These are phyloP conservation scores for Monomorium pharaonis DNA, from an alignment of 1,140 invertebrate genomes.

Conservation along the genomic window DNA sequence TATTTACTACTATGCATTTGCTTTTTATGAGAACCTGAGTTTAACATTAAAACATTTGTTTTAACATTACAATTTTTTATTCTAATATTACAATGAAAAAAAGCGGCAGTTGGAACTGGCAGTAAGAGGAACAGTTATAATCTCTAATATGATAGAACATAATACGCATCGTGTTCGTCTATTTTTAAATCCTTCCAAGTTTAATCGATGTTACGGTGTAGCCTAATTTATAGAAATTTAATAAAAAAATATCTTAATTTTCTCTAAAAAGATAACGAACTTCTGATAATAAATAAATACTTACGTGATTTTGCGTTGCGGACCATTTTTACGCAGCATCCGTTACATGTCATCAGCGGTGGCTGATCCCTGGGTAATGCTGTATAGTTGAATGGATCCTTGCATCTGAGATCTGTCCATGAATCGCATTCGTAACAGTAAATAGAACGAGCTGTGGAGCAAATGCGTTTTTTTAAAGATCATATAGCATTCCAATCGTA, in stretches of 20 bases:
- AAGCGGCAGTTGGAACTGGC: no score
- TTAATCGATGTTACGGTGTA: neutral
- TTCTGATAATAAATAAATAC: constrained; percentile 79
- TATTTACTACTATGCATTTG: no score
- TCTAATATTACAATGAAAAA: no score
- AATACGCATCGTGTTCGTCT: no score
- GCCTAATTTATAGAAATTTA: neutral
- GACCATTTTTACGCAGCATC: constrained; percentile 98
- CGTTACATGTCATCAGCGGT: constrained; percentile 93
- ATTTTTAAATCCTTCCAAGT: neutral
- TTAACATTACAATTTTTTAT: no score
- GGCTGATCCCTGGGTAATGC: constrained; percentile 93
- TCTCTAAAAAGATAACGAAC: neutral
- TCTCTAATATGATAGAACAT: neutral
- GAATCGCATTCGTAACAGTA: constrained; percentile 98
- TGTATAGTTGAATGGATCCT: constrained; percentile 97
- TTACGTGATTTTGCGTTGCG: constrained; percentile 94
- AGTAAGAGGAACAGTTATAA: no score
- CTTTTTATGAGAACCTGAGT: no score
- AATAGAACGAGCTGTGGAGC: constrained; percentile 90
- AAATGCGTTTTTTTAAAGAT: constrained; percentile 12
- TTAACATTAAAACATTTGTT: no score
- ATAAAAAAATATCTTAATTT: neutral
- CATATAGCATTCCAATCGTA: neutral
- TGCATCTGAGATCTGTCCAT: constrained; percentile 94